phyloP scores from a whole-genome alignment of 1,140 invertebrate species.

The Leptinotarsa texana region DNA sequence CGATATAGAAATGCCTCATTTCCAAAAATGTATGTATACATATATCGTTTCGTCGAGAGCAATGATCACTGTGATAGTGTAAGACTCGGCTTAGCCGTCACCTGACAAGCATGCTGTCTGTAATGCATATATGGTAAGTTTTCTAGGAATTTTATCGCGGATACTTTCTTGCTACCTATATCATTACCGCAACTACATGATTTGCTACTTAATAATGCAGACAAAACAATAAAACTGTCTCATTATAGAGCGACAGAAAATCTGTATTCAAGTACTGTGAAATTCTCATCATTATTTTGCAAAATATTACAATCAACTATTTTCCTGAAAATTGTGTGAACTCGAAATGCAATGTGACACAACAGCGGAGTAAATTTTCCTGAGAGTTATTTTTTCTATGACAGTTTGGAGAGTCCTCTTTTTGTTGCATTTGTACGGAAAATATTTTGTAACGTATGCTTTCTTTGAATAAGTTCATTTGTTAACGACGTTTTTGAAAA shows the following conservation, averaged over 20 bases:
- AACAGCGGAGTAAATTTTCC: no score
- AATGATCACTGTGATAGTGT: no score
- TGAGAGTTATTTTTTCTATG: no score
- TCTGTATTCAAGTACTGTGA: not conserved
- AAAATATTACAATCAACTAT: not conserved
- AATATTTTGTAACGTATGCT: no score
- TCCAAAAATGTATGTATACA: no score
- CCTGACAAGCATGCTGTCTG: not conserved
- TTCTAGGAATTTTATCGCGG: conserved; percentile 3
- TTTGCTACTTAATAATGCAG: conserved; percentile 10
- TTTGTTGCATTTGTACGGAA: no score
- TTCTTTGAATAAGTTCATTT: no score
- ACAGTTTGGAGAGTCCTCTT: no score
- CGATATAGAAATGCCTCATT: no score
- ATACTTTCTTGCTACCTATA: not conserved
- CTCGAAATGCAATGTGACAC: no score
- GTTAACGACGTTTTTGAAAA: no score
- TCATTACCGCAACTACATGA: conserved; percentile 12
- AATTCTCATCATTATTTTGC: not conserved
- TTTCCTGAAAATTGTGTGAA: not conserved
- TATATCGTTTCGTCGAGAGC: no score
- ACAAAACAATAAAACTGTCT: conserved; percentile 6
- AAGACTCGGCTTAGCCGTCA: not conserved
- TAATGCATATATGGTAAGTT: not conserved
- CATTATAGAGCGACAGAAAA: conserved; percentile 1